Conservation (phyloP, 2,113 vertebrate genomes). For the Aptenodytes forsteri region DNA sequence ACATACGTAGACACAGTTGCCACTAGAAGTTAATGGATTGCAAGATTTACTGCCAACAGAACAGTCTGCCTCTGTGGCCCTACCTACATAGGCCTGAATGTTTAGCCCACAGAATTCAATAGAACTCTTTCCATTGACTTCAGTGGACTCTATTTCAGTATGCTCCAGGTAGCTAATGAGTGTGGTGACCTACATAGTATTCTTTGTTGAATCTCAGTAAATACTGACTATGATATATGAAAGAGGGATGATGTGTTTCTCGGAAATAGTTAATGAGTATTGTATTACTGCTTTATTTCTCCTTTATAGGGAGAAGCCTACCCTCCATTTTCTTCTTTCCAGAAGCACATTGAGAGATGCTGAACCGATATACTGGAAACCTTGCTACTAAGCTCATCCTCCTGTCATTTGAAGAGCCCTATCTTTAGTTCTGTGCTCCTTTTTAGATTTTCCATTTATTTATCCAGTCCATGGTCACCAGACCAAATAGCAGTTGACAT, state of each 20-base stretch:
- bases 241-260: not conserved
- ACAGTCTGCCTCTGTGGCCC: not conserved
- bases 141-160: not conserved
- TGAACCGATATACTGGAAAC: not conserved
- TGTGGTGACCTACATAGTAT: not conserved
- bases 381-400: not conserved
- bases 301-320: not conserved
- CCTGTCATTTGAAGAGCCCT: not conserved
- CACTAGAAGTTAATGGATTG: not conserved
- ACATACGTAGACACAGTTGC: not conserved
- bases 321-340: not conserved
- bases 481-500: conserved; percentile 23
- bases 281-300: not conserved
- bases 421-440: not conserved
- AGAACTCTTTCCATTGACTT: not conserved
- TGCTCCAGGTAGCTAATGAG: not conserved
- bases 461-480: not conserved
- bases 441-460: conserved; percentile 17
- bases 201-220: not conserved
- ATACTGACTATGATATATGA: not conserved
- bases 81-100: not conserved
- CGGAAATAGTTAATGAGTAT: not conserved
- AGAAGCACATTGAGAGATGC: not conserved
- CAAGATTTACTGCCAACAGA: not conserved
- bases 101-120: not conserved